Evolutionary conservation across 2,888 invertebrate genomes (phyloP).

Genomic region (Troides aeacus): DNA sequence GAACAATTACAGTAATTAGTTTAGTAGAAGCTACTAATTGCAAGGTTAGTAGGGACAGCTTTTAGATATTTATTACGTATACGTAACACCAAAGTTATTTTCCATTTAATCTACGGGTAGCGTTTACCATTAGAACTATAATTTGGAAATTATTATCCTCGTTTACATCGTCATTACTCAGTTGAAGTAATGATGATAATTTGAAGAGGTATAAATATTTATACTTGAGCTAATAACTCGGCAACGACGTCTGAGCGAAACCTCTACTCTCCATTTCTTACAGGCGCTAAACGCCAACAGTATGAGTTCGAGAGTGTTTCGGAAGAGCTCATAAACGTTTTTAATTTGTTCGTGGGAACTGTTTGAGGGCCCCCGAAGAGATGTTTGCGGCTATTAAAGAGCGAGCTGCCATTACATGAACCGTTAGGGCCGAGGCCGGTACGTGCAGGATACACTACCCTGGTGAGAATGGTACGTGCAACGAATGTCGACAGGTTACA

Average conservation of each 20-base stretch:
- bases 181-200: too few species aligned
- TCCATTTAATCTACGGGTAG: too few species aligned
- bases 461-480: constrained; percentile 67
- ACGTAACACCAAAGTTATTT: too few species aligned
- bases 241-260: neutral
- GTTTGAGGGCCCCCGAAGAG: constrained; percentile 51
- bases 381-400: constrained; percentile 64
- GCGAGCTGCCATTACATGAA: constrained; percentile 62
- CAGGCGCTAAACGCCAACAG: constrained; percentile 31
- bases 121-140: too few species aligned
- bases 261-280: neutral
- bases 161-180: too few species aligned
- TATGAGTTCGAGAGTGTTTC: constrained; percentile 33
- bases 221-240: neutral
- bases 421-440: constrained; percentile 62
- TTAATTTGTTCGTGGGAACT: constrained; percentile 69
- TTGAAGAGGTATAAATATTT: neutral
- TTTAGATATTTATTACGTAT: too few species aligned
- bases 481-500: constrained; percentile 39
- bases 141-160: too few species aligned
- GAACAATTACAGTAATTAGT: too few species aligned
- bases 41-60: too few species aligned
- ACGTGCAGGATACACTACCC: constrained; percentile 72
- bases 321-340: constrained; percentile 56
- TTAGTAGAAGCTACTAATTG: too few species aligned